Evolutionary conservation across 2,113 vertebrate genomes (phyloP), one percentile per base, ranked within the genome.

Genomic region (Notechis scutatus): DNA sequence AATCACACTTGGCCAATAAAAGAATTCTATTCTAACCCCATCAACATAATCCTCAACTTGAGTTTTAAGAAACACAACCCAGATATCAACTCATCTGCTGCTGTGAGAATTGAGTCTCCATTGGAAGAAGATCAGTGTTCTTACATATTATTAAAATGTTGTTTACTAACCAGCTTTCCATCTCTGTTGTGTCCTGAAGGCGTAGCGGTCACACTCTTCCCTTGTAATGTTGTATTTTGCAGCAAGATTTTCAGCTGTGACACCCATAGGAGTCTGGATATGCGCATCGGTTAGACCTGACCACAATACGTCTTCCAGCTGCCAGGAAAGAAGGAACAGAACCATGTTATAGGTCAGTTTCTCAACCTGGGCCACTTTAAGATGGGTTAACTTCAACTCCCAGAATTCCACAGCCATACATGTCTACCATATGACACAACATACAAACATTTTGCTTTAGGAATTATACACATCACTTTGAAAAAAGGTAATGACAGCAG

Each of bases 201-300:
- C 98, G 0, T 98, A 99, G 5, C 91, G 97, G 96, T 99, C 99
- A 52, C 99, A 99, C 3, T 99, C 98, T 94, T 99, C 98, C 57
- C 99, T 97, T 29, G 96, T 97, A 94, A 99, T 98, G 94, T 98
- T 96, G 94, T 99, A 97, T 91, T 99, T 98, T 18, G 94, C 98
- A n/a, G 99, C 99, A 94, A 99, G 98, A 91, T 99, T 99, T 96
- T 99, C 99, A 86, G 99, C 99, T 9, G 99, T 99, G 92, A 99
- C 91, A 47, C 97, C 99, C 99, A 99, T 99, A 0, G 99, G 97
- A 7, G 96, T 97, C 95, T 99, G 98, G 54, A 99, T 85, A 2
- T 99, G 98, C 0, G 96, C 95, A 91, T 99, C 99, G 0, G 98
- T 99, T 12, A 99, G 97, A 15, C 97, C 97, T 0, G 97, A 97